Percentiles rank a stretch among this genome's conserved stretches.
Evolutionary conservation across 2,888 invertebrate genomes (phyloP).

Genomic region (Netelia melanura): DNA sequence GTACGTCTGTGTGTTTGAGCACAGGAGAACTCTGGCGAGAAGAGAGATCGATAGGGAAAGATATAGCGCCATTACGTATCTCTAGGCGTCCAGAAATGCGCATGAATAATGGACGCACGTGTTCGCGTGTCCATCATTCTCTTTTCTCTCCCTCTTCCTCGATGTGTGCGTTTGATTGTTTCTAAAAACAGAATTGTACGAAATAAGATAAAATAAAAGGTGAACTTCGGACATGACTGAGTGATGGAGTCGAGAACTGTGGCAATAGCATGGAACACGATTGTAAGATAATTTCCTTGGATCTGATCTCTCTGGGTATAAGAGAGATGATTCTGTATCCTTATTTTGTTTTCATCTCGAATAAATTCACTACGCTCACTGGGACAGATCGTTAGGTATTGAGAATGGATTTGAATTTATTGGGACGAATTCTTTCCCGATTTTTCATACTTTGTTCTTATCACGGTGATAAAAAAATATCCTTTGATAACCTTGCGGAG

Average conservation of each 20-base stretch:
- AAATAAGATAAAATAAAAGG: background rate
- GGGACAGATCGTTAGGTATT: too few species aligned
- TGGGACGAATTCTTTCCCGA: too few species aligned
- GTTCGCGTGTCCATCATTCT: slow-evolving; percentile 18
- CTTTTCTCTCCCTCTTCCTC: too few species aligned
- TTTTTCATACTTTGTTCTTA: too few species aligned
- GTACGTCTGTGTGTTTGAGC: slow-evolving; percentile 3
- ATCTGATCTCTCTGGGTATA: too few species aligned
- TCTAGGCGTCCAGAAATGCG: slow-evolving; percentile 27
- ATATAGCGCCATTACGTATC: slow-evolving; percentile 49
- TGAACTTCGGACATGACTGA: background rate
- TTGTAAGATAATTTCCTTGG: too few species aligned
- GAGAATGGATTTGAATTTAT: too few species aligned
- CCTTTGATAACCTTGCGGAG: too few species aligned
- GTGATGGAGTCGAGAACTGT: background rate
- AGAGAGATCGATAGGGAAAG: slow-evolving; percentile 58
- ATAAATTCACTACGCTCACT: too few species aligned
- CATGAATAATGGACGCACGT: slow-evolving; percentile 56
- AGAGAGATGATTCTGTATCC: too few species aligned
- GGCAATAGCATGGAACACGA: background rate
- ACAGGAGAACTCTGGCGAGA: slow-evolving; percentile 19
- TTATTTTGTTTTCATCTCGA: too few species aligned
- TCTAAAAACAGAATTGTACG: background rate
- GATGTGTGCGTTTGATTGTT: slow-evolving; percentile 28
- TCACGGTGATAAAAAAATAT: too few species aligned